Percentiles rank a stretch among this genome's conserved stretches.
Conservation (phyloP, 2,797 vertebrate genomes). For the Tenualosa ilisha region DNA sequence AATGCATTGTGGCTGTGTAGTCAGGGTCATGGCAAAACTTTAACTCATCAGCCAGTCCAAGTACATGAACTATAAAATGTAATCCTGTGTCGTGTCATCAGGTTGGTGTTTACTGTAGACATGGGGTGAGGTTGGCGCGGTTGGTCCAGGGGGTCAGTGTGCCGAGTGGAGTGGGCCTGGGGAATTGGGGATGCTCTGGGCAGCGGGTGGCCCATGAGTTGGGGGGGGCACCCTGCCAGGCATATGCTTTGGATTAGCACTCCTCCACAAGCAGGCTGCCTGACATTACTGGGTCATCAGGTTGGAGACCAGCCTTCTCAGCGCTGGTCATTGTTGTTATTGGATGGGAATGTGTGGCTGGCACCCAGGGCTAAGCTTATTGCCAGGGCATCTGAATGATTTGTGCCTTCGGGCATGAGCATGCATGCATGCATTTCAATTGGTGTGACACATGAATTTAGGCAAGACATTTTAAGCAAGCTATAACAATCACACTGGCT, state of each 20-base stretch:
- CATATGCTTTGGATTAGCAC: slow-evolving; percentile 28
- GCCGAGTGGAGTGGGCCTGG: not conserved
- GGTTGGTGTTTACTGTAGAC: not conserved
- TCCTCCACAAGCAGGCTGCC: slow-evolving; percentile 11
- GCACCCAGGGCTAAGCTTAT: not conserved
- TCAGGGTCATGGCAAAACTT: not conserved
- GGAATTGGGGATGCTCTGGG: not conserved
- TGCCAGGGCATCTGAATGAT: not conserved
- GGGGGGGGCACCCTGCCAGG: not conserved
- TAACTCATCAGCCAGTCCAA: not conserved
- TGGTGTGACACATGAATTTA: not conserved
- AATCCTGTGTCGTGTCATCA: not conserved
- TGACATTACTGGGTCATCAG: not conserved
- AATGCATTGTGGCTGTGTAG: not conserved
- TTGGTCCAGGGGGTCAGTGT: not conserved
- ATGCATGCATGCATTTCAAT: not conserved
- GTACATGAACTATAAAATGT: not conserved
- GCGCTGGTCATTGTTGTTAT: not conserved
- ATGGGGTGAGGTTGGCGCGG: not conserved
- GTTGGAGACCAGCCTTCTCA: not conserved
- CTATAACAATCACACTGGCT: not conserved
- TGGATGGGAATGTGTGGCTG: not conserved
- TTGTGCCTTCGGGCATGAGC: not conserved
- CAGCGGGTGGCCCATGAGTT: not conserved
- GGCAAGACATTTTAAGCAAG: not conserved